Percentiles rank a stretch among this genome's conserved stretches.
Evolutionary conservation across 2,113 vertebrate genomes (phyloP).

Genomic region (Nibea coibor): DNA sequence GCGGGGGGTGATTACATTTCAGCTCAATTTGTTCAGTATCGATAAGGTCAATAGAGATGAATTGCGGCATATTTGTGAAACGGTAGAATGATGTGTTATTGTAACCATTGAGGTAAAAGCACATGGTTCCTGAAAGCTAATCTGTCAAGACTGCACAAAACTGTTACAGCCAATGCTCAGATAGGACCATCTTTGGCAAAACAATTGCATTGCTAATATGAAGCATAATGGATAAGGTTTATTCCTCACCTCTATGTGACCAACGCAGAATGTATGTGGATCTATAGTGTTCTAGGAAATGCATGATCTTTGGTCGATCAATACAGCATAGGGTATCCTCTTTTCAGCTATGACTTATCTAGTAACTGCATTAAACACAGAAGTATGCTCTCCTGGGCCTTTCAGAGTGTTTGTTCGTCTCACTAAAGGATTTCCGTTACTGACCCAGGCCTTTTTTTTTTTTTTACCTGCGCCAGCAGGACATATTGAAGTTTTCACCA

Average conservation of each 20-base stretch:
- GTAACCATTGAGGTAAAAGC: conserved; percentile 21
- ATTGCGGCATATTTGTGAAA: conserved; percentile 60
- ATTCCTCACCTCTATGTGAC: conserved; percentile 15
- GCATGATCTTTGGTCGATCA: conserved; percentile 62
- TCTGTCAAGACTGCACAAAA: conserved; percentile 34
- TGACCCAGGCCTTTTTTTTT: background rate
- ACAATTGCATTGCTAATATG: conserved; percentile 38
- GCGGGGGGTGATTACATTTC: conserved; percentile 67
- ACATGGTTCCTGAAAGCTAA: conserved; percentile 41
- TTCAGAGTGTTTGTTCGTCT: conserved; percentile 27
- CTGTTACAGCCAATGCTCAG: conserved; percentile 19
- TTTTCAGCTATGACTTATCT: conserved; percentile 39
- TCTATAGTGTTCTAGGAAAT: conserved; percentile 74
- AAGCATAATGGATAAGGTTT: conserved; percentile 24
- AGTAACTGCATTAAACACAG: conserved; percentile 33
- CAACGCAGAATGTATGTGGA: conserved; percentile 45
- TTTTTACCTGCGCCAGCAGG: background rate
- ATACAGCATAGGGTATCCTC: conserved; percentile 60
- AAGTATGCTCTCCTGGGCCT: conserved; percentile 12
- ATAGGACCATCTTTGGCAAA: conserved; percentile 33
- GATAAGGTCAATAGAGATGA: conserved; percentile 65
- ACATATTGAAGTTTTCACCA: conserved; percentile 8
- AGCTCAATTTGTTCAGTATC: conserved; percentile 60
- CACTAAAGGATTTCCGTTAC: conserved; percentile 30
- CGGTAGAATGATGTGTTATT: conserved; percentile 28